Evolutionary conservation across 1,140 invertebrate genomes (phyloP).

Genomic region (Triops longicaudatus): DNA sequence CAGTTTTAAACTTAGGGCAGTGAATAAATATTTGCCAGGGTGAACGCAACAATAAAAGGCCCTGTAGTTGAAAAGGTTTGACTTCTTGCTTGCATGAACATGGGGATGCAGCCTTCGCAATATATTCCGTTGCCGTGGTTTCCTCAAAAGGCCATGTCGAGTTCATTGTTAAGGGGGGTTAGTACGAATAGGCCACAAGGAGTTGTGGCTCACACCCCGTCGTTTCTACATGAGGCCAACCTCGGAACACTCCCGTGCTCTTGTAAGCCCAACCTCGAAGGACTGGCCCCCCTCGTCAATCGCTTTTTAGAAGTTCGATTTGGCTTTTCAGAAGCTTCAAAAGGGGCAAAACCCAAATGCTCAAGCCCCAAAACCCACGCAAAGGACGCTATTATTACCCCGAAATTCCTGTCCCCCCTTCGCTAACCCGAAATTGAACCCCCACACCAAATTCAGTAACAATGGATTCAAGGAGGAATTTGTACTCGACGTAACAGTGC

Average conservation of each 20-base stretch:
- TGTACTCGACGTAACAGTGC: background rate
- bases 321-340: background rate
- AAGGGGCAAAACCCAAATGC: background rate
- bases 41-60: background rate
- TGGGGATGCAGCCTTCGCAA: background rate
- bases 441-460: background rate
- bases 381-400: background rate
- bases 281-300: background rate
- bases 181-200: background rate
- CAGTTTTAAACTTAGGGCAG: background rate
- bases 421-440: background rate
- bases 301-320: background rate
- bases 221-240: slow-evolving; percentile 2
- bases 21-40: background rate
- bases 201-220: slow-evolving; percentile 13
- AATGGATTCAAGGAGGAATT: background rate
- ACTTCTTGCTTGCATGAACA: background rate
- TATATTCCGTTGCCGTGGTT: background rate
- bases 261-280: background rate
- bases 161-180: background rate
- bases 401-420: background rate
- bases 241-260: background rate
- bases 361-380: background rate
- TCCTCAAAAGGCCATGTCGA: background rate
- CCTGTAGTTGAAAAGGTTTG: background rate